Evolutionary conservation across 2,888 invertebrate species (phyloP).

Genomic region (Tryphoninae sp.): DNA sequence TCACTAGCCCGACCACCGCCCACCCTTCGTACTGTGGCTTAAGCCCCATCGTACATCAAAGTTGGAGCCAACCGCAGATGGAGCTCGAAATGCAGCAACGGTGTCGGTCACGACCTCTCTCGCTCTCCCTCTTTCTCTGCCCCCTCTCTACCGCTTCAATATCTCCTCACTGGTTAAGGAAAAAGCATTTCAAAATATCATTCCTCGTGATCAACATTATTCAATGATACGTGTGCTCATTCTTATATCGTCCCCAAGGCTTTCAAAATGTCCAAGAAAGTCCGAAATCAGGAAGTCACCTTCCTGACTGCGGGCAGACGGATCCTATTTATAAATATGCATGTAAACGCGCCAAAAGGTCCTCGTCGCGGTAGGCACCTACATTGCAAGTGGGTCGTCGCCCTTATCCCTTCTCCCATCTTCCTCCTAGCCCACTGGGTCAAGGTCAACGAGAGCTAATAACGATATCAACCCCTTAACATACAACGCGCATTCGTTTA

Average conservation of each 20-base stretch:
- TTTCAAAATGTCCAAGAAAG: no score
- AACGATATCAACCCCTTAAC: background rate
- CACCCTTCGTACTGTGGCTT: constrained; percentile 70
- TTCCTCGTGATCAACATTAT: background rate
- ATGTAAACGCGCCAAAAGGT: background rate
- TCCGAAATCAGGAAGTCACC: background rate
- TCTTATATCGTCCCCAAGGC: no score
- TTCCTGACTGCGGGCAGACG: background rate
- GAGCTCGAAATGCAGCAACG: background rate
- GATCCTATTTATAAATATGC: background rate
- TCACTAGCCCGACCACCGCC: constrained; percentile 74
- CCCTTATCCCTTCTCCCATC: background rate
- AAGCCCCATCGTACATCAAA: constrained; percentile 40
- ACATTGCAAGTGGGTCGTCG: background rate
- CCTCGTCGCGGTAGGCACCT: background rate
- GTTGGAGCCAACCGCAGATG: background rate
- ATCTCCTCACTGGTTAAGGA: background rate
- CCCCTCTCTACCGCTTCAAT: background rate
- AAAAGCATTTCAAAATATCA: background rate
- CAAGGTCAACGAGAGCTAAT: constrained; percentile 4
- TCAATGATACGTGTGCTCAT: background rate
- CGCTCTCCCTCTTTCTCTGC: background rate
- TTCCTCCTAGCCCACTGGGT: background rate
- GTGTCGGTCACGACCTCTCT: background rate
- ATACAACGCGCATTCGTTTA: no score